Evolutionary conservation across 1,140 invertebrate species (phyloP).

Genomic region (Drosophila melanica): DNA sequence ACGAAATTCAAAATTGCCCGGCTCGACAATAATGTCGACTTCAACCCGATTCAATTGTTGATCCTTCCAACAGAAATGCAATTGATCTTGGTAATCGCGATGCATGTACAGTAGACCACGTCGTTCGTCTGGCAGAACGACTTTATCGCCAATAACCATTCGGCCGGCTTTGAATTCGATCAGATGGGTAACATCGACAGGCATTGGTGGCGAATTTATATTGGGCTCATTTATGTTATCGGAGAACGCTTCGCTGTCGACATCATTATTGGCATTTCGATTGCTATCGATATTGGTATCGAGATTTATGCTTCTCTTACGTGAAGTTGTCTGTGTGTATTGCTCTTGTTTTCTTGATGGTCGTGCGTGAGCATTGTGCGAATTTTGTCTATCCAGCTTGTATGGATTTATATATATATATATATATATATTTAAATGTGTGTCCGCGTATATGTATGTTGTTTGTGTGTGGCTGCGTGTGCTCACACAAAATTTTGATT

Average conservation of each 20-base stretch:
- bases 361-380: too few relatives aligned
- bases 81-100: constrained; percentile 95
- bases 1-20: constrained; percentile 98
- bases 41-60: constrained; percentile 87
- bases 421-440: not conserved
- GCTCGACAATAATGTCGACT: constrained; percentile 97
- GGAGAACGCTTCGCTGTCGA: not conserved
- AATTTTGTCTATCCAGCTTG: not conserved
- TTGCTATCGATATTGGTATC: not conserved
- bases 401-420: not conserved
- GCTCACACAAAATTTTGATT: constrained; percentile 5
- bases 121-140: constrained; percentile 96
- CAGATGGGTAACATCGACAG: constrained; percentile 83
- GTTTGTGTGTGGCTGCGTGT: not conserved
- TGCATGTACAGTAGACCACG: constrained; percentile 97
- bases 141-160: constrained; percentile 96
- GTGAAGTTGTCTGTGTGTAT: too few relatives aligned
- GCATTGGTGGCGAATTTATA: not conserved
- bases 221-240: not conserved
- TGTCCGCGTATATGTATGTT: not conserved
- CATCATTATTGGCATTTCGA: not conserved
- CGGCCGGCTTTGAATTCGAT: constrained; percentile 98
- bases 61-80: constrained; percentile 99
- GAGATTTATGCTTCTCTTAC: not conserved
- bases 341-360: too few relatives aligned